These are phyloP conservation scores for Radopholus similis DNA, from an alignment of 1,140 invertebrate species.

Conservation along the genomic window DNA sequence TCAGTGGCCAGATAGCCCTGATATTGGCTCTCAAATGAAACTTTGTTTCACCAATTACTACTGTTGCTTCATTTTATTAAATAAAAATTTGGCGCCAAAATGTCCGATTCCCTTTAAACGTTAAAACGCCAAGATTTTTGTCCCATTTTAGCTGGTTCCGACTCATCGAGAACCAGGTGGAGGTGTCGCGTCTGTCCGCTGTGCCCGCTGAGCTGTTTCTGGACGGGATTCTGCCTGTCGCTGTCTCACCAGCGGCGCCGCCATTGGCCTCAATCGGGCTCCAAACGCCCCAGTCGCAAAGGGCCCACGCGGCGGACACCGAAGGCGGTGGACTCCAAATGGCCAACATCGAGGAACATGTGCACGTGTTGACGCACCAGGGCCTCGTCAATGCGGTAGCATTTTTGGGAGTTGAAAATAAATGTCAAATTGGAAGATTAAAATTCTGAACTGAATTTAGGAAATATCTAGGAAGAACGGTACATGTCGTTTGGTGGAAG, in stretches of 20 bases:
- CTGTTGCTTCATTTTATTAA: too few species aligned
- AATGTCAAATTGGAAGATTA: not conserved
- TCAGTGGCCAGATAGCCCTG: too few species aligned
- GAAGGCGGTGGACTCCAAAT: not conserved
- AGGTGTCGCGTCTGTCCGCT: conserved; percentile 12
- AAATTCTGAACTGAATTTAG: not conserved
- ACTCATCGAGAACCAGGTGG: conserved; percentile 39
- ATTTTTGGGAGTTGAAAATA: not conserved
- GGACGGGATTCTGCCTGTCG: conserved; percentile 2
- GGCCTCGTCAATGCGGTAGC: conserved; percentile 47
- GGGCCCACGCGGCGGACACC: not conserved
- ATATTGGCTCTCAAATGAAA: too few species aligned
- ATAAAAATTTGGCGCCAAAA: too few species aligned
- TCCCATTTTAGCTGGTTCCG: conserved; percentile 34
- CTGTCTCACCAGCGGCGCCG: not conserved
- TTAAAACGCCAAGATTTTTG: too few species aligned
- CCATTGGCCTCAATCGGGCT: too few species aligned
- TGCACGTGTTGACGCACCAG: conserved; percentile 58
- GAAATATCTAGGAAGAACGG: too few species aligned
- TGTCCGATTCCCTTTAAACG: not conserved
- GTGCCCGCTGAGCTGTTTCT: conserved; percentile 14
- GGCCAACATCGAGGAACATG: conserved; percentile 34
- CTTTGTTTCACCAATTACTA: too few species aligned
- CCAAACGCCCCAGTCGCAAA: not conserved
- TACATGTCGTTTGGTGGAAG: too few species aligned